These are phyloP conservation scores for Cerastoderma edule DNA, from an alignment of 2,888 invertebrate species.

Conservation along the genomic window DNA sequence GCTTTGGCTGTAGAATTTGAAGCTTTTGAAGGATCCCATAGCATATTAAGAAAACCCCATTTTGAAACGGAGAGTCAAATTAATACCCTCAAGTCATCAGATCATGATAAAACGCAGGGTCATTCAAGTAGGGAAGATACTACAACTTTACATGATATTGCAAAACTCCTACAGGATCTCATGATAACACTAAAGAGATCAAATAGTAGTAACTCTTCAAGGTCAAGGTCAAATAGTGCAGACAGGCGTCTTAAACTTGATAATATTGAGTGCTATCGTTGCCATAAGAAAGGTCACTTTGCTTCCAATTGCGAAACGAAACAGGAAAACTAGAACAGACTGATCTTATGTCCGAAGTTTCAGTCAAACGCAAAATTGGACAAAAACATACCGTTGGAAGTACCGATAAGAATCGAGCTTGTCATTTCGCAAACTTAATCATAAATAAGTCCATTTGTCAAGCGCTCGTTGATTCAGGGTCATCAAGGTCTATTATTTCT, in stretches of 20 bases:
- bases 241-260: not conserved
- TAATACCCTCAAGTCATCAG: constrained; percentile 9
- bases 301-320: constrained; percentile 1
- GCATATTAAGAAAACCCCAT: constrained; percentile 26
- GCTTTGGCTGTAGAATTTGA: constrained; percentile 43
- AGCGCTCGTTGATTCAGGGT: too few relatives aligned
- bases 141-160: constrained; percentile 9
- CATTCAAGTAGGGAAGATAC: constrained; percentile 7
- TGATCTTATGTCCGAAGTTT: constrained; percentile 35
- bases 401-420: too few relatives aligned
- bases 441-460: too few relatives aligned
- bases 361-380: not conserved
- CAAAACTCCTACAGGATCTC: constrained; percentile 18
- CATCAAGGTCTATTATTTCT: too few relatives aligned
- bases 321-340: constrained; percentile 38
- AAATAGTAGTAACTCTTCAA: constrained; percentile 12
- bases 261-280: constrained; percentile 12
- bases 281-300: constrained; percentile 21
- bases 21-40: constrained; percentile 34
- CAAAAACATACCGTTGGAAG: too few relatives aligned
- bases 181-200: not conserved
- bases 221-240: not conserved
- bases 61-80: constrained; percentile 18
- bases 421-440: too few relatives aligned
- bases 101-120: not conserved